Evolutionary conservation across 2,797 vertebrate genomes (phyloP).

Genomic region (Euphonia xanthogaster): DNA sequence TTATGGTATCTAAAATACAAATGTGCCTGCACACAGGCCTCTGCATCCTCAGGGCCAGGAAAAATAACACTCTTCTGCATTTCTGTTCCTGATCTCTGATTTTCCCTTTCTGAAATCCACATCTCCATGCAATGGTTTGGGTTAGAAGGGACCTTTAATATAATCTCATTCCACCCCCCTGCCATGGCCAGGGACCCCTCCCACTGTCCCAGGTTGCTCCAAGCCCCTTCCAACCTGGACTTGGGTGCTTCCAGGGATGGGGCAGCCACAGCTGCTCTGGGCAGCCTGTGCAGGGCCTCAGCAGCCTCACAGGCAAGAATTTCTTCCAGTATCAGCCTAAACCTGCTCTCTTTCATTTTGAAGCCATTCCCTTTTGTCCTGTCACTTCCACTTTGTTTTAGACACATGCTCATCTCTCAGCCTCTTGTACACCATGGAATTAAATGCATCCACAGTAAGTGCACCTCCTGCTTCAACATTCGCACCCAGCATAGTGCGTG

Average conservation of each 20-base stretch:
- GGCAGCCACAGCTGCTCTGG: background rate
- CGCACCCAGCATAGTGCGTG: accelerated
- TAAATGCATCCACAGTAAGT: background rate
- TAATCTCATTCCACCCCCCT: background rate
- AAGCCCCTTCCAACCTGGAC: accelerated
- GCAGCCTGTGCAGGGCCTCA: accelerated
- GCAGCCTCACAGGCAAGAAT: background rate
- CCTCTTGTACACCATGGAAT: background rate
- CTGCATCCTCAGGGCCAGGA: background rate
- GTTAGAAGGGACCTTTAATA: background rate
- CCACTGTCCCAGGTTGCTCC: background rate
- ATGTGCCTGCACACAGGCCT: accelerated
- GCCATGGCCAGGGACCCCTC: background rate
- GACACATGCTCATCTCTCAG: background rate
- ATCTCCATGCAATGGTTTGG: background rate
- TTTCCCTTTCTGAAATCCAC: background rate
- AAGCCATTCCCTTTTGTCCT: background rate
- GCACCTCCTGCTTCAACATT: background rate
- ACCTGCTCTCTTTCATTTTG: background rate
- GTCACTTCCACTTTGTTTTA: background rate
- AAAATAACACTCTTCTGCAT: background rate
- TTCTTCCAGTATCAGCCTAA: background rate
- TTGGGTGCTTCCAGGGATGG: background rate
- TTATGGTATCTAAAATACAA: background rate
- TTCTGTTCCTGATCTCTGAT: background rate